Percentiles rank a stretch among this genome's conserved stretches.
Evolutionary conservation across 2,888 invertebrate genomes (phyloP).

Genomic region (Silvanus unidentatus): DNA sequence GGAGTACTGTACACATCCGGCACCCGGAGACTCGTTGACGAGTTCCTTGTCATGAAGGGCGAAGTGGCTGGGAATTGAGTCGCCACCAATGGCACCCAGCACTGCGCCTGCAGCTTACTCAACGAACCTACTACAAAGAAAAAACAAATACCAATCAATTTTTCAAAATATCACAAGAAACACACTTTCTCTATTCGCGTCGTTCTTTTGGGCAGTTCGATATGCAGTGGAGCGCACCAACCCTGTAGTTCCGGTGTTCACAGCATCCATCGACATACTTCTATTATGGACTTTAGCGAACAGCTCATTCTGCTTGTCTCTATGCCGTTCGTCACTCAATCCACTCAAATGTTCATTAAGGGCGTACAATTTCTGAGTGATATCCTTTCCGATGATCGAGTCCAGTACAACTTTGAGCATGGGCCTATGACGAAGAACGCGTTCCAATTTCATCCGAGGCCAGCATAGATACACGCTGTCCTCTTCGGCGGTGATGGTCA

Average conservation of each 20-base stretch:
- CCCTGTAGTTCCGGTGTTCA: conserved; percentile 71
- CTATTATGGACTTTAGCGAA: conserved; percentile 53
- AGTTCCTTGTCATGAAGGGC: conserved; percentile 51
- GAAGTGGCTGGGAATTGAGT: conserved; percentile 66
- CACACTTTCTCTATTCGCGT: conserved; percentile 47
- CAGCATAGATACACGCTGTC: conserved; percentile 72
- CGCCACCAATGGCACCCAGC: conserved; percentile 66
- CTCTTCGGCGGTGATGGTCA: conserved; percentile 72
- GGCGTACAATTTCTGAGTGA: conserved; percentile 78
- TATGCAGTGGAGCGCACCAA: conserved; percentile 63
- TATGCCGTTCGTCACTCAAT: conserved; percentile 43
- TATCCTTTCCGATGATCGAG: conserved; percentile 77
- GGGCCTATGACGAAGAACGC: conserved; percentile 68
- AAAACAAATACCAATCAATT: background rate
- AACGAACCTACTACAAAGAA: conserved; percentile 40
- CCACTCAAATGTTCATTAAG: conserved; percentile 67
- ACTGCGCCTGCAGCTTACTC: conserved; percentile 50
- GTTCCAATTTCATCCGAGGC: conserved; percentile 69
- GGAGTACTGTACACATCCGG: conserved; percentile 27
- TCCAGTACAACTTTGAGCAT: conserved; percentile 69
- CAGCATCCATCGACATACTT: conserved; percentile 72
- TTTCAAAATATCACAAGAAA: conserved; percentile 15
- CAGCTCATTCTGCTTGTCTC: conserved; percentile 41
- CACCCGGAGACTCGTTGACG: conserved; percentile 26
- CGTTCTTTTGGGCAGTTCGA: conserved; percentile 47